Conservation (phyloP, 2,888 invertebrate species). For the Lysandra bellargus region DNA sequence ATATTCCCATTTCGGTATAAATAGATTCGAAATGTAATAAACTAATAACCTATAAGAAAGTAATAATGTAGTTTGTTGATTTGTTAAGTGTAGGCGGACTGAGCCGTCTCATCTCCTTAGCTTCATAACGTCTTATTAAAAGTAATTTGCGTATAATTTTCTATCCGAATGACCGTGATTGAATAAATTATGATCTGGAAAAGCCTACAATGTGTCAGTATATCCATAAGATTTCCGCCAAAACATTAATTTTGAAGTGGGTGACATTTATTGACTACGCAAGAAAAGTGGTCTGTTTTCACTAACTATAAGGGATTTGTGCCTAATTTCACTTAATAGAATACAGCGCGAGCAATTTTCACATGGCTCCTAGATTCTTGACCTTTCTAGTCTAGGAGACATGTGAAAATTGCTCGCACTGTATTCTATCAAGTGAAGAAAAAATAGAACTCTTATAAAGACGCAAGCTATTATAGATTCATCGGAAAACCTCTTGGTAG, state of each 20-base stretch:
- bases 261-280: neutral
- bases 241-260: neutral
- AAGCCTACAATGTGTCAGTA: neutral
- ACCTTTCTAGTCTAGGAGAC: no score
- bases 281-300: no score
- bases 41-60: neutral
- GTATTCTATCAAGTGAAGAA: no score
- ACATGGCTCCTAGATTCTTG: no score
- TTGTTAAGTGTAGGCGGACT: neutral
- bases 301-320: no score
- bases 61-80: neutral
- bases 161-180: neutral
- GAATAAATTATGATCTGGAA: neutral
- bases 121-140: neutral
- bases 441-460: no score
- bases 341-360: no score
- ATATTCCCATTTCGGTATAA: neutral
- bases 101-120: neutral
- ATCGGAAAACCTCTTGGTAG: no score
- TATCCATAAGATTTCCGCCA: neutral
- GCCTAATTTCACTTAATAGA: no score
- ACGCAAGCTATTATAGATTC: no score
- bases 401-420: no score
- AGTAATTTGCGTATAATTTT: neutral
- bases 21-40: neutral